Conservation (phyloP, 2,888 invertebrate species). For the Tenthredo livida region DNA sequence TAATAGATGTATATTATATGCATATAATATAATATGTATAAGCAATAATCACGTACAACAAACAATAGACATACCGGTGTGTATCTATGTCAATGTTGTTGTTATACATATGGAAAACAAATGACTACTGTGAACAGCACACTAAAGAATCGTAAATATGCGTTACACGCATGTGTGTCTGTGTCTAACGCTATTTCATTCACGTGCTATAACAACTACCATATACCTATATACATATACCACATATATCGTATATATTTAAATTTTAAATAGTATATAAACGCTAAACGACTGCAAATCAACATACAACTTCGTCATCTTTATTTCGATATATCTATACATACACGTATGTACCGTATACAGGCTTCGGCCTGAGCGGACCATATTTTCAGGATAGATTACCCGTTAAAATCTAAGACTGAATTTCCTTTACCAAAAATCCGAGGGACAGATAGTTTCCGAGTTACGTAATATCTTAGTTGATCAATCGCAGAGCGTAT, state of each 20-base stretch:
- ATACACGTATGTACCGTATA: background rate
- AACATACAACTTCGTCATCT: slow-evolving; percentile 11
- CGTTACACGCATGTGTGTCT: background rate
- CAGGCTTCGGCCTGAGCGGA: background rate
- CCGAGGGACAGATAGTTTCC: too few relatives aligned
- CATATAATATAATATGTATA: background rate
- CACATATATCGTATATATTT: background rate
- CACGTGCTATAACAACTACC: background rate
- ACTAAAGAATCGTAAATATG: background rate
- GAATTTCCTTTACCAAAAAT: too few relatives aligned
- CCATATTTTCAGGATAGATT: too few relatives aligned
- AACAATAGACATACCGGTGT: background rate
- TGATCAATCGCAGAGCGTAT: too few relatives aligned
- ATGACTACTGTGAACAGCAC: background rate
- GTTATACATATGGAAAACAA: slow-evolving; percentile 10
- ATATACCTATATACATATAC: background rate
- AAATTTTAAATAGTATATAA: background rate
- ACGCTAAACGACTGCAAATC: slow-evolving; percentile 24
- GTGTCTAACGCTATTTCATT: background rate
- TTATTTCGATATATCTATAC: background rate
- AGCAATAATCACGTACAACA: background rate
- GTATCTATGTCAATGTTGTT: slow-evolving; percentile 10
- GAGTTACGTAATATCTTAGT: too few relatives aligned
- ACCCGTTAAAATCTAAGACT: too few relatives aligned
- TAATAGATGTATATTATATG: background rate